Base-by-base conservation (phyloP, 2,113 vertebrate genomes). In the Triplophysa rosa region DNA sequence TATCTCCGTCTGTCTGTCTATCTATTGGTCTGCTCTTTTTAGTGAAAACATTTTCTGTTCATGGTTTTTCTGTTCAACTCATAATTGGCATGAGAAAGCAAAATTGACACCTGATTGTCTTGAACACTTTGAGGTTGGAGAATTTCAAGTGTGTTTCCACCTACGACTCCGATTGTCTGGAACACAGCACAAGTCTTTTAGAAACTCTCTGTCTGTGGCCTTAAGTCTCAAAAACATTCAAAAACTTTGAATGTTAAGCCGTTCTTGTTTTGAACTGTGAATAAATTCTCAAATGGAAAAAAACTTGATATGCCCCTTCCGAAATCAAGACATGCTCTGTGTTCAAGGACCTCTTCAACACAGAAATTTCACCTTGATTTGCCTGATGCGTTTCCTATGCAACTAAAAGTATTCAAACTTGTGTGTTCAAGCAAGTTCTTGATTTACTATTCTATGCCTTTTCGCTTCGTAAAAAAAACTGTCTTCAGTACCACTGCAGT, bases 301-400 rank as follows among this genome's bases (percentile, higher is more conserved):
- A 52, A 49, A 26, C 0, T 47, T 17, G 26, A 8, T 69, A 14
- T 26, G 67, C 67, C 24, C 40, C 67, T 26, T 69, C 21, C 45
- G 54, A 69, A 49, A 69, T 9, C 1, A 49, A 67, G 40, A 26
- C 40, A 13, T 47, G 21, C 3, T 4, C 3, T 21, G 13, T 45
- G 2, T 72, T 72, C 69, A 61, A 40, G 59, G 26, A 40, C 19
- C 12, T 33, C 17, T 72, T 14, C 67, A 72, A 21, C 19, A 17
- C 69, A 78, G 29, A 47, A 17, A 69, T 33, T 69, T 37, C 70
- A 61, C 29, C 26, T 24, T 73, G 54, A 73, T 73, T 56, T n/a
- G 16, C 49, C 29, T 12, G 2, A 37, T 33, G 13, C 19, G 23
- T 54, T 23, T 73, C 70, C 21, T 13, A 40, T 23, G 13, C 11